phyloP scores from a whole-genome alignment of 2,888 invertebrate species.

The Panorpa germanica region DNA sequence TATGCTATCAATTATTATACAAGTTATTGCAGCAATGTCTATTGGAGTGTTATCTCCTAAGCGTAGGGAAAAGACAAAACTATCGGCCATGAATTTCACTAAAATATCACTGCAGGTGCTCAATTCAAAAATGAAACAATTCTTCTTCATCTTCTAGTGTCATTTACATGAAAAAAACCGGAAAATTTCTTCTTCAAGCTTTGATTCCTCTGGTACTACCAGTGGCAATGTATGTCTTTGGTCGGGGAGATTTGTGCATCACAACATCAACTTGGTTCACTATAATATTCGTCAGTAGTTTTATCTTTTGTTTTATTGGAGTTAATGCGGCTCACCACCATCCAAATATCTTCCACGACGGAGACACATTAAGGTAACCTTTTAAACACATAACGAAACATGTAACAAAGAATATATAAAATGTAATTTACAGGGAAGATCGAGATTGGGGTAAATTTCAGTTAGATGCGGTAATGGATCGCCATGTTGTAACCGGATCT shows the following conservation, averaged over 20 bases:
- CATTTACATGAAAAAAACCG: too few relatives aligned
- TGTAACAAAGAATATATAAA: too few relatives aligned
- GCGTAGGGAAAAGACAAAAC: too few relatives aligned
- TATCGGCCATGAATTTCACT: too few relatives aligned
- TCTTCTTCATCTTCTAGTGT: too few relatives aligned
- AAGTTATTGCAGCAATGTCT: too few relatives aligned
- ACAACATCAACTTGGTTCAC: slow-evolving; percentile 29
- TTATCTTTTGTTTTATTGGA: slow-evolving; percentile 40
- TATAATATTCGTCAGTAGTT: slow-evolving; percentile 33
- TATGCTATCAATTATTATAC: too few relatives aligned
- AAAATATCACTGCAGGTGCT: too few relatives aligned
- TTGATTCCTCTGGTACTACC: slow-evolving; percentile 25
- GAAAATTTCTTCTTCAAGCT: too few relatives aligned
- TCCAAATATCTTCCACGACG: slow-evolving; percentile 60
- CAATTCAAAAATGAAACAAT: too few relatives aligned
- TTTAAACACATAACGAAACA: too few relatives aligned
- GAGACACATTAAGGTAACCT: slow-evolving; percentile 46
- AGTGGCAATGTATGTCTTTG: slow-evolving; percentile 22
- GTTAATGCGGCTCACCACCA: slow-evolving; percentile 64
- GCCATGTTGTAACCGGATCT: slow-evolving; percentile 43
- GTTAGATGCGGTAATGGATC: slow-evolving; percentile 52
- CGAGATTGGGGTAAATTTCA: slow-evolving; percentile 65
- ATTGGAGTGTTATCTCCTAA: too few relatives aligned
- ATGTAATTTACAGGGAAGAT: slow-evolving; percentile 17
- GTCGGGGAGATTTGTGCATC: slow-evolving; percentile 15